A percentile compares a stretch with the other conserved stretches of the same genome.
Evolutionary conservation across 2,888 invertebrate species (phyloP).

Genomic region (Clanis bilineata): DNA sequence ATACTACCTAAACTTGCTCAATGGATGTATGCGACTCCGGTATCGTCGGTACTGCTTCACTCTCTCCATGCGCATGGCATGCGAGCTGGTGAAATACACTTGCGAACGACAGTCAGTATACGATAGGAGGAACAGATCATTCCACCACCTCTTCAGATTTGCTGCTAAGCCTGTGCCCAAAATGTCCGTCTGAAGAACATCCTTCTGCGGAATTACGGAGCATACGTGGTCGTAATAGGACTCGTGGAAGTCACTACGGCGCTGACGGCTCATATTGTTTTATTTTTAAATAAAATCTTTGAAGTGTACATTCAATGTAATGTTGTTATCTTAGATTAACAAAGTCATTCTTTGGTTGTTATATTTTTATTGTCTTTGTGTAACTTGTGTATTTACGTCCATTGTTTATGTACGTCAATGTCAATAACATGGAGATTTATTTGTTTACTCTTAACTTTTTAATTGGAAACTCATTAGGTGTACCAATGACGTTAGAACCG

Average conservation of each 20-base stretch:
- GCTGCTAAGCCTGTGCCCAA: constrained; percentile 25
- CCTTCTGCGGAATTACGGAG: constrained; percentile 31
- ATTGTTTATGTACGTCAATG: no score
- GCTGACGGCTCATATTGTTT: not conserved
- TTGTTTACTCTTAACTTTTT: no score
- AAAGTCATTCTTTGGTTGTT: no score
- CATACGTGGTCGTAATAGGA: constrained; percentile 45
- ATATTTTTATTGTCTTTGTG: no score
- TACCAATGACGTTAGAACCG: no score
- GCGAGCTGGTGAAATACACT: constrained; percentile 29
- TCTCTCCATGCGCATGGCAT: constrained; percentile 21
- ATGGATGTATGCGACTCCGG: constrained; percentile 17
- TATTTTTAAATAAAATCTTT: not conserved
- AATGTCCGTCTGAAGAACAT: constrained; percentile 43
- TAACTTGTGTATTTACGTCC: no score
- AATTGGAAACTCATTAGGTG: no score
- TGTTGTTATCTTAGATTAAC: no score
- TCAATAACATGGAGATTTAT: no score
- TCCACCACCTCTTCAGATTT: constrained; percentile 41
- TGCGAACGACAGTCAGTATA: constrained; percentile 29
- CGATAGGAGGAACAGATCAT: constrained; percentile 43
- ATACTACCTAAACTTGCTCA: constrained; percentile 18
- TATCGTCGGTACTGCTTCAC: constrained; percentile 16
- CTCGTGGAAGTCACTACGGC: constrained; percentile 25
- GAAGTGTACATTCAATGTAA: no score